Evolutionary conservation across 2,797 vertebrate genomes (phyloP), one percentile per base, ranked within the genome.

Genomic region (Sternotherus odoratus): DNA sequence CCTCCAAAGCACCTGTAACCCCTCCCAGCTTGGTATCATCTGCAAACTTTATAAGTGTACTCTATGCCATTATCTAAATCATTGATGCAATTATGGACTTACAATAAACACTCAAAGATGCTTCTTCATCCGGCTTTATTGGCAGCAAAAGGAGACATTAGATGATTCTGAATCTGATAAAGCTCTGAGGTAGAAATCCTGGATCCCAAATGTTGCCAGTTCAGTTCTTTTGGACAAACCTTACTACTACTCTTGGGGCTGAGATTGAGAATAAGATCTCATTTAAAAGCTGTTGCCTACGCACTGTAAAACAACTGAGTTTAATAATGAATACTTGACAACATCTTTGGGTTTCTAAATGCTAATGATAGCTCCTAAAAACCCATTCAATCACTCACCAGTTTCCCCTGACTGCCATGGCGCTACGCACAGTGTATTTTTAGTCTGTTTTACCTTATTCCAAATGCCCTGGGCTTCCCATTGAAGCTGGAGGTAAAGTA

Each of bases 111-210:
- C 89, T 82, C 80, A 57, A 90, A 82, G 92, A 96, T 93, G 90
- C 88, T 96, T 91, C 92, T 95, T 89, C 95, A 96, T 97, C 94
- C 96, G 96, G 89, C 88, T 96, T 94, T 97, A 93, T 54, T 97
- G 96, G 95, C 95, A 97, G 57, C 57, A 95, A 90, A 95, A 95
- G 84, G 93, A 96, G 91, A 96, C 93, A 63, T 90, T 94, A 87
- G 94, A 96, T 77, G 88, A 95, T 95, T 95, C 93, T 96, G 96
- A 96, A 96, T 94, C 93, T 97, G 97, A 96, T 96, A 97, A 96
- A 96, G 94, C 89, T 79, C 88, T 92, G 83, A 95, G 94, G 92
- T 94, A 80, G 7, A 93, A 96, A 95, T 90, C 66, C 86, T 90
- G 94, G 83, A 87, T 56, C 87, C 69, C 79, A 93, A 86, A 79